Conservation (phyloP, 2,888 invertebrate species). For the Alsophila aescularia region DNA sequence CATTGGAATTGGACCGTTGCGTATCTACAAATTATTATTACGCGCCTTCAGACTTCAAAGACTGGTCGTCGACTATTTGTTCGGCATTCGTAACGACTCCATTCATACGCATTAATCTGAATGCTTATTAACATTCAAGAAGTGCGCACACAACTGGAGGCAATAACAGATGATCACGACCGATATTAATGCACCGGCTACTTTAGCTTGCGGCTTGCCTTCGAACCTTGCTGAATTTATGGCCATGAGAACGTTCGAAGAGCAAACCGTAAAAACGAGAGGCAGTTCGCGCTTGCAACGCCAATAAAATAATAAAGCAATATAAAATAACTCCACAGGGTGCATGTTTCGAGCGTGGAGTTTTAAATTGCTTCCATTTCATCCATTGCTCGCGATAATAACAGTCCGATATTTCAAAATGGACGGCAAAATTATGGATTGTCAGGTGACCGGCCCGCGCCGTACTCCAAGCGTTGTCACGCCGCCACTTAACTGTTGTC, state of each 20-base stretch:
- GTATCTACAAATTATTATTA: constrained; percentile 59
- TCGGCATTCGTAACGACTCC: constrained; percentile 48
- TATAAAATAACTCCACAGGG: constrained; percentile 68
- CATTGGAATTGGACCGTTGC: constrained; percentile 50
- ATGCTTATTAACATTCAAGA: constrained; percentile 48
- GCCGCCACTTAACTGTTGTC: constrained; percentile 71
- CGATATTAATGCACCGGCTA: constrained; percentile 68
- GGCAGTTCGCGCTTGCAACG: constrained; percentile 69
- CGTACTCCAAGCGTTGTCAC: constrained; percentile 57
- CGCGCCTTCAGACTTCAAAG: constrained; percentile 57
- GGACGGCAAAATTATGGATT: constrained; percentile 56
- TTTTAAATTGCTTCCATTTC: constrained; percentile 63
- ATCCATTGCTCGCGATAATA: constrained; percentile 58
- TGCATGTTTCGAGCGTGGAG: constrained; percentile 58
- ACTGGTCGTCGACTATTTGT: constrained; percentile 44
- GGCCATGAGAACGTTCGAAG: constrained; percentile 61
- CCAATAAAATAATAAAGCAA: constrained; percentile 77
- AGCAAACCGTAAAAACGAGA: constrained; percentile 74
- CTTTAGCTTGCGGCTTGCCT: constrained; percentile 60
- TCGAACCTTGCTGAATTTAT: constrained; percentile 70
- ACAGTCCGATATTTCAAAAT: constrained; percentile 60
- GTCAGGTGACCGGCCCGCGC: constrained; percentile 51
- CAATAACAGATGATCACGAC: constrained; percentile 68
- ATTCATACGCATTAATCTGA: constrained; percentile 51
- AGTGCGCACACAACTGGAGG: constrained; percentile 50